phyloP scores from a whole-genome alignment of 2,113 vertebrate species.

The Solenodon paradoxus region DNA sequence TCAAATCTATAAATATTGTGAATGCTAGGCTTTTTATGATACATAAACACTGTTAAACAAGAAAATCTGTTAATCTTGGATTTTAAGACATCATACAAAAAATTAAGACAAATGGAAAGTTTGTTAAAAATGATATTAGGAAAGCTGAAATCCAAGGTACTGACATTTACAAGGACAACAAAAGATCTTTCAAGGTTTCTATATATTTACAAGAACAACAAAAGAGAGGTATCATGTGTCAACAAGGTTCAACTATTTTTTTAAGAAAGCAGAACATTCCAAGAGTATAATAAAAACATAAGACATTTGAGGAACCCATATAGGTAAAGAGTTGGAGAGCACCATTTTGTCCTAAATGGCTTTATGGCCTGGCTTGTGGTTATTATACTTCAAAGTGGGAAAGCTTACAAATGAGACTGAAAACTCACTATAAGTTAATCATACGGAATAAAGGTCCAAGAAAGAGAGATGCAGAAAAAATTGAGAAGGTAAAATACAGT shows the following conservation, averaged over 20 bases:
- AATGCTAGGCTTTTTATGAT: neutral
- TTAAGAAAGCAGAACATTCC: neutral
- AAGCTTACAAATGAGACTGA: neutral
- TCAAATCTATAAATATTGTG: neutral
- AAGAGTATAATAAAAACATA: neutral
- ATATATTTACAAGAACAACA: neutral
- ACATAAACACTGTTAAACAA: neutral
- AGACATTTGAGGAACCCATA: neutral
- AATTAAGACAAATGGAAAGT: neutral
- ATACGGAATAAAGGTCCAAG: neutral
- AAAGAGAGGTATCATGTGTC: neutral
- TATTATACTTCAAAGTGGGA: neutral
- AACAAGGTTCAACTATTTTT: neutral
- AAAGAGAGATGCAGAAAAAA: neutral
- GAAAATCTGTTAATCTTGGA: neutral
- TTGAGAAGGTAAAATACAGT: neutral
- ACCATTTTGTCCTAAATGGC: neutral
- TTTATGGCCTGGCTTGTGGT: neutral
- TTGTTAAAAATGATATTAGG: neutral
- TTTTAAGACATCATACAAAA: neutral
- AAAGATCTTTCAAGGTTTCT: neutral
- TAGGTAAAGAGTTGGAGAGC: neutral
- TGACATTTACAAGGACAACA: neutral
- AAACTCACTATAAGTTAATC: neutral
- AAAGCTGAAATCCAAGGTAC: constrained; percentile 14